These are phyloP conservation scores for Eilema griseolum DNA, from an alignment of 2,888 invertebrate genomes.

Conservation along the genomic window DNA sequence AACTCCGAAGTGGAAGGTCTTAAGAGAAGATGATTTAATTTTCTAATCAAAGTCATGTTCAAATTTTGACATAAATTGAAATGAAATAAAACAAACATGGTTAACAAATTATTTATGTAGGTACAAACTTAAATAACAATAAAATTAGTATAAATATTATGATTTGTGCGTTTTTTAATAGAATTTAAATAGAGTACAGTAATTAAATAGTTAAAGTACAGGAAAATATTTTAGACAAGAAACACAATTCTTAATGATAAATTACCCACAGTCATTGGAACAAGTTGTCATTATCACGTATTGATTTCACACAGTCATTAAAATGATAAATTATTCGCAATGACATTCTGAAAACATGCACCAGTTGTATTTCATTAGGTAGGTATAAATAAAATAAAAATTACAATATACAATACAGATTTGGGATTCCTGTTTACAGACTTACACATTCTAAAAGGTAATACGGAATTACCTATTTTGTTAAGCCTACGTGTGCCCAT, in stretches of 20 bases:
- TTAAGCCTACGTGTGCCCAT: slow-evolving; percentile 62
- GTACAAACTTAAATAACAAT: slow-evolving; percentile 55
- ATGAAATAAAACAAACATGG: slow-evolving; percentile 47
- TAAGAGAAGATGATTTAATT: too few relatives aligned
- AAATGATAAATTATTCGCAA: slow-evolving; percentile 83
- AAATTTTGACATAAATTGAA: too few relatives aligned
- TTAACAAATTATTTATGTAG: slow-evolving; percentile 61
- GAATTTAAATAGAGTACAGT: slow-evolving; percentile 35
- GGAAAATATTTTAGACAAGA: slow-evolving; percentile 23
- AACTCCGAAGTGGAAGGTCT: too few relatives aligned
- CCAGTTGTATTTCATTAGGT: slow-evolving; percentile 52
- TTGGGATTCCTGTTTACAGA: slow-evolving; percentile 23
- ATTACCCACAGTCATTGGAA: slow-evolving; percentile 78
- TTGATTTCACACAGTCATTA: slow-evolving; percentile 20
- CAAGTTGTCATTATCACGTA: slow-evolving; percentile 76
- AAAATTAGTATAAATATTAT: slow-evolving; percentile 53
- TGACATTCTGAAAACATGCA: slow-evolving; percentile 63
- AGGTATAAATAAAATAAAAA: slow-evolving; percentile 21
- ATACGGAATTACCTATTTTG: slow-evolving; percentile 44
- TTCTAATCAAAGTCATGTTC: too few relatives aligned
- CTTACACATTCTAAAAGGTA: slow-evolving; percentile 44
- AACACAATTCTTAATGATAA: slow-evolving; percentile 43
- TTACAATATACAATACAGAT: background rate
- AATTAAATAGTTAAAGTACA: slow-evolving; percentile 40
- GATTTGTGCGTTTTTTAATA: slow-evolving; percentile 46